Evolutionary conservation across 2,888 invertebrate species (phyloP).

Genomic region (Physocephala rufipes): DNA sequence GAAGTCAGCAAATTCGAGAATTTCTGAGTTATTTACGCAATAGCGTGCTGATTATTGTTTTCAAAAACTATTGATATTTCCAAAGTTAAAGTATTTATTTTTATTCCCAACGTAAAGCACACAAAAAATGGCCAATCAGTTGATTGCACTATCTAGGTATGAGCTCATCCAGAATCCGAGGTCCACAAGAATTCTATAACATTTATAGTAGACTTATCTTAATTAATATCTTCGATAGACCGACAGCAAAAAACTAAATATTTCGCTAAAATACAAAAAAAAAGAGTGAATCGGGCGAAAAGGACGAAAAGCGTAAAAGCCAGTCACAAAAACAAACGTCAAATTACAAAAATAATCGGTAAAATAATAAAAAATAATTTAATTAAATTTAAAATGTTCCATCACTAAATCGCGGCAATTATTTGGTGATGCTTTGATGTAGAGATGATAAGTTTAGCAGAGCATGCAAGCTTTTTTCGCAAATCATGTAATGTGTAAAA

Average conservation of each 20-base stretch:
- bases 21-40: too few species aligned
- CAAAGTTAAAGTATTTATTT: too few species aligned
- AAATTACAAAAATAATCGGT: slow-evolving; percentile 8
- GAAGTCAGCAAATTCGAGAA: too few species aligned
- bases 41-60: too few species aligned
- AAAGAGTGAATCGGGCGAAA: neutral
- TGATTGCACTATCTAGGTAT: too few species aligned
- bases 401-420: slow-evolving; percentile 5
- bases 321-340: neutral
- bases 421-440: neutral
- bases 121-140: too few species aligned
- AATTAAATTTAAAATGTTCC: slow-evolving; percentile 6
- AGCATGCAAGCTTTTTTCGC: neutral
- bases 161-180: too few species aligned
- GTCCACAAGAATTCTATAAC: too few species aligned
- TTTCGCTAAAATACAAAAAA: neutral
- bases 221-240: too few species aligned
- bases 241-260: neutral
- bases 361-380: neutral
- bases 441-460: slow-evolving; percentile 6
- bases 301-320: neutral
- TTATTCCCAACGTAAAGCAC: too few species aligned
- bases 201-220: too few species aligned
- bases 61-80: too few species aligned
- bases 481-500: neutral